Conservation (phyloP, 2,888 invertebrate genomes). For the Flexamia atlantica region DNA sequence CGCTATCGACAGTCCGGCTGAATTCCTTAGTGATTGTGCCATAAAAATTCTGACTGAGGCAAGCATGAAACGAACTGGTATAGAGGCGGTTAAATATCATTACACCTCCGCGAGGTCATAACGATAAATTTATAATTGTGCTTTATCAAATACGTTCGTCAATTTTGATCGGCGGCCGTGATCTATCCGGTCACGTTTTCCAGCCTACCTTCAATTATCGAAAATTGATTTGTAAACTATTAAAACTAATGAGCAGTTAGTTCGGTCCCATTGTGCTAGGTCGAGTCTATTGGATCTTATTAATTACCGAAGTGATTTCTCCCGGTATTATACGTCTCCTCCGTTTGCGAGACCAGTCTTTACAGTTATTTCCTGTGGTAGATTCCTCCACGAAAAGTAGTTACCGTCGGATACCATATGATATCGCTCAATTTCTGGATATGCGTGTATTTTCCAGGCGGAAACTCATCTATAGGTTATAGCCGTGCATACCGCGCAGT, state of each 20-base stretch:
- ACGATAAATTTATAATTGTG: conserved; percentile 55
- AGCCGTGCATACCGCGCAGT: too few species aligned
- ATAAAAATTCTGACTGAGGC: conserved; percentile 53
- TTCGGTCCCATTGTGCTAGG: conserved; percentile 39
- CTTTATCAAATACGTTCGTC: conserved; percentile 51
- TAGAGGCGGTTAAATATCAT: conserved; percentile 55
- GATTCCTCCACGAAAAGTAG: conserved; percentile 32
- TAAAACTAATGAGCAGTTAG: conserved; percentile 56
- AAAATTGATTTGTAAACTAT: conserved; percentile 59
- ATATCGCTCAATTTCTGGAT: conserved; percentile 14
- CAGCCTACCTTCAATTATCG: conserved; percentile 56
- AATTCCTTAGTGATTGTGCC: conserved; percentile 56
- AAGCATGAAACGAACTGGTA: conserved; percentile 56
- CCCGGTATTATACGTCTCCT: neutral
- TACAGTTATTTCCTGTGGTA: conserved; percentile 23
- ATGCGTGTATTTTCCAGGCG: too few species aligned
- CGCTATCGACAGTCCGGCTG: conserved; percentile 40
- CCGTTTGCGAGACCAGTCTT: conserved; percentile 12
- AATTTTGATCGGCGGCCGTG: conserved; percentile 48
- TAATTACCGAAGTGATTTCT: conserved; percentile 19
- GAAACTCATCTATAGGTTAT: too few species aligned
- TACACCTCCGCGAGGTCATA: conserved; percentile 55
- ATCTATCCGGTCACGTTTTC: conserved; percentile 56
- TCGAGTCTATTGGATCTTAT: conserved; percentile 41
- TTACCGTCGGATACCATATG: conserved; percentile 24